A percentile compares a stretch with the other conserved stretches of the same genome.
Conservation (phyloP, 2,113 vertebrate species). For the Raja brachyura region DNA sequence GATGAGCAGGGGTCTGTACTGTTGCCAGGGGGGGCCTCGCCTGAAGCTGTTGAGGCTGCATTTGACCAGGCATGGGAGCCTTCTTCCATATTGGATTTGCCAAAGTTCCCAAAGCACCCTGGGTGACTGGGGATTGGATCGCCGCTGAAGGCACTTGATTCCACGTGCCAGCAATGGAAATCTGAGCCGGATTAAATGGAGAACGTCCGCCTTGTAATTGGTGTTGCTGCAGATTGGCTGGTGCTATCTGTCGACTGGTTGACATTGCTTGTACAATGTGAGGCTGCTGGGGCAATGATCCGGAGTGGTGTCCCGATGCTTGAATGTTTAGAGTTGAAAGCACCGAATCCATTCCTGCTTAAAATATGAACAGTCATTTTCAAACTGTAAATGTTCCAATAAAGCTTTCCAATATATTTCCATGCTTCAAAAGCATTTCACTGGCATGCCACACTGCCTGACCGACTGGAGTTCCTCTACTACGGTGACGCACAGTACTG, state of each 20-base stretch:
- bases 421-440: no score
- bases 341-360: constrained; percentile 72
- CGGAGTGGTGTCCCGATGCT: constrained; percentile 69
- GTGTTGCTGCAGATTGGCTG: constrained; percentile 76
- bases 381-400: background rate
- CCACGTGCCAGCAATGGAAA: constrained; percentile 85
- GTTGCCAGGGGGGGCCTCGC: constrained; percentile 80
- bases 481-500: no score
- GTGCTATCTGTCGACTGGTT: constrained; percentile 78
- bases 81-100: constrained; percentile 83
- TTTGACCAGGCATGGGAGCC: constrained; percentile 55
- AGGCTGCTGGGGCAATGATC: constrained; percentile 73
- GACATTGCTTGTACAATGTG: constrained; percentile 84
- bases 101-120: constrained; percentile 65
- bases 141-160: constrained; percentile 85
- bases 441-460: no score
- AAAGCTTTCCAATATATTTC: background rate
- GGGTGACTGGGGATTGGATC: constrained; percentile 74
- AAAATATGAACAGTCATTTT: background rate
- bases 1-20: constrained; percentile 89
- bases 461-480: no score
- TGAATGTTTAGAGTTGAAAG: constrained; percentile 76
- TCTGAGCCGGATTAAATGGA: constrained; percentile 81
- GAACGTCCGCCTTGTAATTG: constrained; percentile 66
- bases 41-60: constrained; percentile 59